Percentiles rank a stretch among this genome's conserved stretches.
Conservation (phyloP, 2,888 invertebrate species). For the Drosophila falleni region DNA sequence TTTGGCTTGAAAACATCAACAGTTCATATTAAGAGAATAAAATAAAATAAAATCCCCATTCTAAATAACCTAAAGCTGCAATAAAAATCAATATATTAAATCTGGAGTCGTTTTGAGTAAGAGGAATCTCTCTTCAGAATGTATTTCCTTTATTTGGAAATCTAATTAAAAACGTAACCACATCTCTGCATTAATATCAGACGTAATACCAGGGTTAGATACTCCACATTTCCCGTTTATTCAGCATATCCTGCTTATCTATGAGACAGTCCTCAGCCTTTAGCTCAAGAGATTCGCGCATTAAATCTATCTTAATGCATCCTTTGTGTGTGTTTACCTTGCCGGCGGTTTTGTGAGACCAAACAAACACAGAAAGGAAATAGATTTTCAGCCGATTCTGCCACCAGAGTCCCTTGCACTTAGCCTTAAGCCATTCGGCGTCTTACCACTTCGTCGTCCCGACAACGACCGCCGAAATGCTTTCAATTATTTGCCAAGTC, state of each 20-base stretch:
- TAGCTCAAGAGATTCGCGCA: conserved; percentile 2
- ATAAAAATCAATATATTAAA: conserved; percentile 18
- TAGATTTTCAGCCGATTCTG: conserved; percentile 34
- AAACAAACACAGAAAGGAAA: conserved; percentile 49
- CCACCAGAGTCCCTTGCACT: conserved; percentile 59
- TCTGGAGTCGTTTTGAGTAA: background rate
- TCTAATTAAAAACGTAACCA: conserved; percentile 36
- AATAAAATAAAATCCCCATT: conserved; percentile 11
- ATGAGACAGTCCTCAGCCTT: conserved; percentile 11
- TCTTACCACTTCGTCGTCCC: conserved; percentile 46
- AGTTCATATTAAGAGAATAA: conserved; percentile 2
- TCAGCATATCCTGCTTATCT: conserved; percentile 39
- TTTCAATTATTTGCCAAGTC: conserved; percentile 55
- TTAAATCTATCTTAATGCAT: conserved; percentile 35
- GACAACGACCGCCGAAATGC: conserved; percentile 52
- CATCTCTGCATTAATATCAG: conserved; percentile 11
- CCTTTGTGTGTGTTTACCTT: conserved; percentile 59
- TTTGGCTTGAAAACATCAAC: conserved; percentile 1
- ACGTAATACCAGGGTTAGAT: background rate
- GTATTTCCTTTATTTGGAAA: conserved; percentile 5
- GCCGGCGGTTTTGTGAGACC: conserved; percentile 27
- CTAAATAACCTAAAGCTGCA: background rate
- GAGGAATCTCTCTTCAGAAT: background rate
- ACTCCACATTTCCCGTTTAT: conserved; percentile 3
- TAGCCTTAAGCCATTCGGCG: conserved; percentile 55